Evolutionary conservation across 2,888 invertebrate species (phyloP), one percentile per base, ranked within the genome.

Genomic region (Brenthis daphne): DNA sequence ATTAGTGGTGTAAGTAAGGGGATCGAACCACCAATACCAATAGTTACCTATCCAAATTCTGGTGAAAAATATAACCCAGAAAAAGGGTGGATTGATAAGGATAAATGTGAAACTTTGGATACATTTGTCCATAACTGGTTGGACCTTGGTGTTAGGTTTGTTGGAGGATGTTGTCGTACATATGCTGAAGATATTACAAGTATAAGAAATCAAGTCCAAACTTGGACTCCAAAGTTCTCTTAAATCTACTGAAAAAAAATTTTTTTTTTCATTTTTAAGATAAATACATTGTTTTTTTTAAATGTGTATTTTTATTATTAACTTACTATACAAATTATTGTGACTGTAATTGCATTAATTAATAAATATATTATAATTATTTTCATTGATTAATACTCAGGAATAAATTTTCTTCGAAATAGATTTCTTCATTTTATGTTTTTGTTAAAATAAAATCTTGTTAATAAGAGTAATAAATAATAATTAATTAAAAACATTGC

Each of bases 11-110:
- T 93, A 66, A 81, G 83, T 73, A 78, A 81, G 1, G 79, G 80
- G 24, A 73, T 78, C 20, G 58, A 74, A 11, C 69, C 76, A 33
- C 79, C 79, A 12, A 94, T 97, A 72, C 96, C 97, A 0, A 87
- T 98, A 56, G 94, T 99, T 14, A 96, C 96, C 16, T 99, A 99
- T 85, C 98, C 99, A 0, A 99, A 99, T 82, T 97, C 97, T 79
- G 98, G 98, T 5, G 97, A 97, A 82, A 94, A 92, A 73, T 97
- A 96, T 88, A 94, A 88, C 68, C 87, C 94, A 16, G 88, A 93
- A 55, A 83, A 86, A 64, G 94, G 95, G 88, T 96, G 96, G 96
- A 91, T 94, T 50, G 95, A 95, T 58, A 88, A 93, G 64, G 95
- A 95, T 58, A 94, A 94, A 74, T 94, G 94, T 81, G 93, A 94